phyloP scores from a whole-genome alignment of 2,113 vertebrate species.

The Peucedramus taeniatus region DNA sequence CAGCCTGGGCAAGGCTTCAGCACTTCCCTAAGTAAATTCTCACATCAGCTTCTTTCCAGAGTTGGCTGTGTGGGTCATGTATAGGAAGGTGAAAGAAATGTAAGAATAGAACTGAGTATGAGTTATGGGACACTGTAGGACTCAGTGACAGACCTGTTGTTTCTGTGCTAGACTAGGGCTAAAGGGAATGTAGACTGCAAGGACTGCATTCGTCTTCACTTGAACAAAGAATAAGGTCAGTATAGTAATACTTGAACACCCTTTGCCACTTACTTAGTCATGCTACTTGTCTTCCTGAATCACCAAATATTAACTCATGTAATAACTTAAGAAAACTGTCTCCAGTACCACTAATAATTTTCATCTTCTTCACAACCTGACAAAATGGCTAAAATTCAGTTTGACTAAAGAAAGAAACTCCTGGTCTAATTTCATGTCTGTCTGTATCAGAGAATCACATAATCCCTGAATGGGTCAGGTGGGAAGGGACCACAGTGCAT shows the following conservation, averaged over 20 bases:
- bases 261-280: background rate
- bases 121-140: background rate
- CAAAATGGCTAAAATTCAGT: background rate
- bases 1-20: background rate
- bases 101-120: background rate
- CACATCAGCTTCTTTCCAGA: background rate
- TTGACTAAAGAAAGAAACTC: background rate
- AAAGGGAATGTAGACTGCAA: background rate
- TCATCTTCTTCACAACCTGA: background rate
- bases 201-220: background rate
- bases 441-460: background rate
- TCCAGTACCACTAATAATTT: background rate
- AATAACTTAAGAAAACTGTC: background rate
- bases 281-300: background rate
- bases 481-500: rapidly evolving
- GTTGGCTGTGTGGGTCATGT: background rate
- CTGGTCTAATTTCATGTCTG: background rate
- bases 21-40: background rate
- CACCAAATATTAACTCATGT: background rate
- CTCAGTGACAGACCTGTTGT: background rate
- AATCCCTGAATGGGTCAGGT: background rate
- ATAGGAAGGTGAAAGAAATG: background rate
- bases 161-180: background rate
- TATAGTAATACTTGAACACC: background rate
- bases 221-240: background rate